Evolutionary conservation across 1,140 invertebrate species (phyloP), one percentile per base, ranked within the genome.

Genomic region (Trachymyrmex septentrionalis): DNA sequence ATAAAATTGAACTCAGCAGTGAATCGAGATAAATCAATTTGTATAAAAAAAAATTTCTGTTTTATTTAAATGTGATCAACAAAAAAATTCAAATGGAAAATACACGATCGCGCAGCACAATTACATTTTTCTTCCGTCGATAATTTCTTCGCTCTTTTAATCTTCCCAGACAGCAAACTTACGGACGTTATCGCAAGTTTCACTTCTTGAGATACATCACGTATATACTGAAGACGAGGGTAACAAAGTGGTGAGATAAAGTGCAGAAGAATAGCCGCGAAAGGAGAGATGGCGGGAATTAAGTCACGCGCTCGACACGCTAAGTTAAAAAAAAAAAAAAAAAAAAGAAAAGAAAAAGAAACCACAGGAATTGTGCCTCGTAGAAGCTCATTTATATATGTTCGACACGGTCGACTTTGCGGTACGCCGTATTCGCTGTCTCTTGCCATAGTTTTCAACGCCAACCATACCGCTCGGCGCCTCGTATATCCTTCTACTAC

Each of bases 361-460:
- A n/a, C n/a, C n/a, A 27, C 27, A 27, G 30, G 30, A 69, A 21
- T 66, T 72, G 19, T 69, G 4, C 27, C 57, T 63, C 69, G 44
- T 82, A 73, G 71, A 82, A 82, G 55, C 72, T 75, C 55, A 38
- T 73, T 73, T 82, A 72, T 84, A 63, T 50, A 73, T 75, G 38
- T 82, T 81, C 55, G 78, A 80, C 64, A 69, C 34, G 78, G 66
- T 59, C 67, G 80, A 53, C 38, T 82, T 82, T 27, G 44, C 24
- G 38, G 38, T 50, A 38, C 38, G 7, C 19, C 24, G 24, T 80
- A 34, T 14, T 24, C 77, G 63, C 67, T 48, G 53, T 73, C 80
- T 84, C 80, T 38, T 9, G 80, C 38, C 14, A 69, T 61, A 75
- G 55, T 73, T 84, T 84, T 61, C 80, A 67, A 34, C 76, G 61